phyloP scores from a whole-genome alignment of 2,113 vertebrate species.

The Sinocyclocheilus anshuiensis region DNA sequence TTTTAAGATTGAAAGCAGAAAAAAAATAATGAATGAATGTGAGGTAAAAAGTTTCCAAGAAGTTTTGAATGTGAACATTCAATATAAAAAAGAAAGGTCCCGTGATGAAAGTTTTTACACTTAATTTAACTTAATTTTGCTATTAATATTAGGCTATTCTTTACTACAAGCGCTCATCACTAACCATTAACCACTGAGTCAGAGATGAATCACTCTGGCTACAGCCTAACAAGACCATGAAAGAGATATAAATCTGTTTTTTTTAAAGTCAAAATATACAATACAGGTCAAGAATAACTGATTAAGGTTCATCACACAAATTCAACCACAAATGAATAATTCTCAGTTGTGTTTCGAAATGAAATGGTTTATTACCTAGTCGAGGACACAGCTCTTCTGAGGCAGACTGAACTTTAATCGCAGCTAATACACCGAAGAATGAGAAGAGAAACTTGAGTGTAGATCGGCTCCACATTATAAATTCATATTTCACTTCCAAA shows the following conservation, averaged over 20 bases:
- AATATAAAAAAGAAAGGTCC: too few relatives aligned
- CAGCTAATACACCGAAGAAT: conserved; percentile 48
- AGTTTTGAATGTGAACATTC: too few relatives aligned
- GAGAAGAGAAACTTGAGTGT: conserved; percentile 42
- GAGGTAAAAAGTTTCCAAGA: too few relatives aligned
- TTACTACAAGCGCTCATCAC: not conserved
- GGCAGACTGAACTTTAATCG: conserved; percentile 29
- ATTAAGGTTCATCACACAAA: too few relatives aligned
- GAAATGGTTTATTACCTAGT: conserved; percentile 65
- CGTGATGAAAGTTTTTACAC: not conserved
- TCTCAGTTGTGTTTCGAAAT: not conserved
- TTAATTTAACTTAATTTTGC: too few relatives aligned
- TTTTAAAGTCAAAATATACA: not conserved
- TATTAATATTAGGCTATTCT: not conserved
- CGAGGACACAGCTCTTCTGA: conserved; percentile 62
- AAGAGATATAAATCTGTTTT: not conserved
- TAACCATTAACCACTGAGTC: conserved; percentile 6
- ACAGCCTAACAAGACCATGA: not conserved
- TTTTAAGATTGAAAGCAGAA: too few relatives aligned
- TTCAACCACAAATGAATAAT: not conserved
- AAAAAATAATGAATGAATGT: too few relatives aligned
- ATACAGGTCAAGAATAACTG: not conserved
- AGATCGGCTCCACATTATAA: conserved; percentile 36
- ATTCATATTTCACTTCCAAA: not conserved
- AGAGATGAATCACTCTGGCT: not conserved